Conservation (phyloP, 2,113 vertebrate genomes). For the Abramis brama region DNA sequence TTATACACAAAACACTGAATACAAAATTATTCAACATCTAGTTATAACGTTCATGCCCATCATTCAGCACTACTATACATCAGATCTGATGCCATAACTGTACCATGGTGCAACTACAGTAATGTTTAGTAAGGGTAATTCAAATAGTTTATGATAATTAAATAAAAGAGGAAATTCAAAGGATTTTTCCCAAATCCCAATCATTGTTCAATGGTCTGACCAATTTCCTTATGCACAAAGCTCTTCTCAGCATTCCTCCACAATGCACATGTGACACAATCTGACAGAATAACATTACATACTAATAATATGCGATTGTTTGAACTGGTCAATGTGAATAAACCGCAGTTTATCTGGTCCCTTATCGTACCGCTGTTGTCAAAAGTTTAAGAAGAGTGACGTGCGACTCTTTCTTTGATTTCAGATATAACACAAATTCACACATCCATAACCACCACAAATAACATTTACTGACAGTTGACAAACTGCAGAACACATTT, state of each 20-base stretch:
- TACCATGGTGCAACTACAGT: background rate
- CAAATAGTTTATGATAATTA: background rate
- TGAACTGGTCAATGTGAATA: background rate
- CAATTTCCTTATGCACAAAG: background rate
- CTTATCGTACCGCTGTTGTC: constrained; percentile 8
- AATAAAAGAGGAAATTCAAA: background rate
- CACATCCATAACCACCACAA: background rate
- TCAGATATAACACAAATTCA: background rate
- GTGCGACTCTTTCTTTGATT: background rate
- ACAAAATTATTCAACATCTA: background rate
- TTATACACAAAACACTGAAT: background rate
- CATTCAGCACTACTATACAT: background rate
- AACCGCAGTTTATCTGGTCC: background rate
- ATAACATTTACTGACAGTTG: background rate
- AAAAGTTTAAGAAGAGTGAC: constrained; percentile 23
- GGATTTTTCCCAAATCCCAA: background rate
- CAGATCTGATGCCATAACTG: background rate
- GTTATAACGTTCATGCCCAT: background rate
- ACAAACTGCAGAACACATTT: background rate
- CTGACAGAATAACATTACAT: background rate
- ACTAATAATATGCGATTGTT: background rate
- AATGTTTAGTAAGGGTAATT: background rate
- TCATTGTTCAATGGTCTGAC: background rate
- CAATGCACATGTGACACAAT: background rate
- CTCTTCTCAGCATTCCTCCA: background rate